phyloP scores from a whole-genome alignment of 2,888 invertebrate species.

The Dasypogon diadema region DNA sequence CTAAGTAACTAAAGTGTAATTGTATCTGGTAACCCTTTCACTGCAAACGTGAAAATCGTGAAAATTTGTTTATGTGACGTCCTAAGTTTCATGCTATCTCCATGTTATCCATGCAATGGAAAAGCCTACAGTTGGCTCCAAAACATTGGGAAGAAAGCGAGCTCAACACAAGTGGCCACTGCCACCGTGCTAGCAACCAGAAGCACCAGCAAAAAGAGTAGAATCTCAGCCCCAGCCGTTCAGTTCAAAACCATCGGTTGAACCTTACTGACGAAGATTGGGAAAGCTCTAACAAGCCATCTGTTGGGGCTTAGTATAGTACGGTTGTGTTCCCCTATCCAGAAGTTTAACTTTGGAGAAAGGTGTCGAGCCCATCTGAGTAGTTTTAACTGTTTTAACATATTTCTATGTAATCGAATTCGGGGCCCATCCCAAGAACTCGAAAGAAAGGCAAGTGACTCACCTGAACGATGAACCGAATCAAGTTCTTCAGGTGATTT shows the following conservation, averaged over 20 bases:
- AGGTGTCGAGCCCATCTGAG: constrained; percentile 21
- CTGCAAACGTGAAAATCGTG: not conserved
- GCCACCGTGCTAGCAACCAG: constrained; percentile 12
- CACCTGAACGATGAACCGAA: constrained; percentile 34
- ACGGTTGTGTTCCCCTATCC: not conserved
- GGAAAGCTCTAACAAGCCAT: constrained; percentile 3
- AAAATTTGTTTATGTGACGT: constrained; percentile 13
- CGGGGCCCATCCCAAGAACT: constrained; percentile 24
- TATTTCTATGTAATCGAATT: constrained; percentile 5
- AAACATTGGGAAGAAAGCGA: not conserved
- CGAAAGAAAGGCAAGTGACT: constrained; percentile 22
- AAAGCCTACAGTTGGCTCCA: not conserved
- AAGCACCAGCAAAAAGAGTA: constrained; percentile 30
- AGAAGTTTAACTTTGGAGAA: constrained; percentile 1
- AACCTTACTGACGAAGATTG: constrained; percentile 44
- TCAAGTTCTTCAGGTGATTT: constrained; percentile 49
- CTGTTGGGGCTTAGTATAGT: not conserved
- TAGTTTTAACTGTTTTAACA: no score
- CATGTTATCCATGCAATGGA: not conserved
- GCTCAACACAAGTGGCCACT: constrained; percentile 12
- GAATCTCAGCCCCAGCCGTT: constrained; percentile 24
- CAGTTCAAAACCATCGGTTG: constrained; percentile 54
- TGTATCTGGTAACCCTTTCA: not conserved
- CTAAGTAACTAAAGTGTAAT: no score
- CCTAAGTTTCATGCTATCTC: not conserved